Evolutionary conservation across 1,140 invertebrate genomes (phyloP), one percentile per base, ranked within the genome.

Genomic region (Macrostomum lignano): DNA sequence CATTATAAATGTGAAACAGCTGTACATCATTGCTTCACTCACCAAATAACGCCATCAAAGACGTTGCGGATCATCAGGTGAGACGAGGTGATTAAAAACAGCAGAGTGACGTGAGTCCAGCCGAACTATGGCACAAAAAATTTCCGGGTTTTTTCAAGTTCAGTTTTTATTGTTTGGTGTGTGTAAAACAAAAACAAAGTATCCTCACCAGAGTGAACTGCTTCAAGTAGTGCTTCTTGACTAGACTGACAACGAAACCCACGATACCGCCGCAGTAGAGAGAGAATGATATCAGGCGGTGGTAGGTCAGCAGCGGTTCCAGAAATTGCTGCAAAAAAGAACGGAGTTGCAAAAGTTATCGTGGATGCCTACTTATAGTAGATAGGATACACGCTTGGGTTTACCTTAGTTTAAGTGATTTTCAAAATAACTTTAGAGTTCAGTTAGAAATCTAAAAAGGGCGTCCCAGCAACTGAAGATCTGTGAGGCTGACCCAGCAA

Each of bases 41-140:
- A 71, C 73, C 74, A 78, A 46, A 78, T 72, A 31, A 76, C 60
- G 34, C 81, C 86, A 66, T 93, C 75, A 58, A 96, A 93, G 42
- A 96, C 77, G 55, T 93, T 94, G 57, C 88, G 76, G 41, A 94
- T 82, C 47, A 94, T 86, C 43, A 94, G 69, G 58, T 94, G 91
- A 46, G 82, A 88, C 60, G 91, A 84, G 3, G 78, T 79, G 21
- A 94, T 84, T 20, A 96, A 77, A 49, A 98, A 78, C 21, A 98
- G 64, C 35, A 94, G 61, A n/a, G 84, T 75, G 7, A 96, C 78
- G 52, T 96, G 91, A 10, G 86, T 94, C 79, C 82, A 96, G 21
- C 86, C 88, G 62, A 98, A 91, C 43, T 67, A 44, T 20, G 48
- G 48, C 33, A 33, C n/a, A n/a, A n/a, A n/a, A n/a, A n/a, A n/a